Evolutionary conservation across 2,113 vertebrate genomes (phyloP), one percentile per base, ranked within the genome.

Genomic region (Crotalus horridus): DNA sequence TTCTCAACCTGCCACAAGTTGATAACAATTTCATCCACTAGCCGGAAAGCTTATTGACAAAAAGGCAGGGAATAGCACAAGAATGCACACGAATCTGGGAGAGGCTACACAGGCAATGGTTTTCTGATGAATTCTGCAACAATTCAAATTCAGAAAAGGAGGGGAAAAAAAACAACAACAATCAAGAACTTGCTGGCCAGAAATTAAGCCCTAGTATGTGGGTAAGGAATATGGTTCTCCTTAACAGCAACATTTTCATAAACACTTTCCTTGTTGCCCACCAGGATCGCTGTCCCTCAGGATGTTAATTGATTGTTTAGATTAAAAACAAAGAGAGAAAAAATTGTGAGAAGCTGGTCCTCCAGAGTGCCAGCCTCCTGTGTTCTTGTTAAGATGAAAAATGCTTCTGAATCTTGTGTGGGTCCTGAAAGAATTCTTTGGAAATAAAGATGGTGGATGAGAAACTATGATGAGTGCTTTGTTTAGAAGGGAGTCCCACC

Each of bases 11-110:
- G 96, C 93, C 4, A 33, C 54, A 0, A 90, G 93, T 96, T 96
- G 97, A 97, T 97, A 97, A 97, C 95, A 94, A 95, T 90, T 93
- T 74, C 2, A 0, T 94, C 91, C 69, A 15, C 85, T 91, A 94
- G 91, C 89, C 93, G 10, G 90, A 74, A 95, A 91, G 39, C 93
- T 95, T 93, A 87, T 93, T 95, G 96, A 95, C 96, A 94, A 92
- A 88, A 64, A 39, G 51, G 89, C 91, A 91, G 92, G 88, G 90
- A 64, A 64, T 26, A 59, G 89, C 43, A 33, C 87, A 91, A 9
- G 85, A 85, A n/a, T 81, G 51, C 87, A 89, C 3, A 53, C 5
- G 21, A n/a, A 58, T 64, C 8, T 11, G 26, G 88, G 21, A 33
- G 7, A 88, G 58, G 56, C 51, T 6, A 9, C 81, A n/a, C 33